Conservation (phyloP, 2,888 invertebrate genomes). For the Clusia tigrina region DNA sequence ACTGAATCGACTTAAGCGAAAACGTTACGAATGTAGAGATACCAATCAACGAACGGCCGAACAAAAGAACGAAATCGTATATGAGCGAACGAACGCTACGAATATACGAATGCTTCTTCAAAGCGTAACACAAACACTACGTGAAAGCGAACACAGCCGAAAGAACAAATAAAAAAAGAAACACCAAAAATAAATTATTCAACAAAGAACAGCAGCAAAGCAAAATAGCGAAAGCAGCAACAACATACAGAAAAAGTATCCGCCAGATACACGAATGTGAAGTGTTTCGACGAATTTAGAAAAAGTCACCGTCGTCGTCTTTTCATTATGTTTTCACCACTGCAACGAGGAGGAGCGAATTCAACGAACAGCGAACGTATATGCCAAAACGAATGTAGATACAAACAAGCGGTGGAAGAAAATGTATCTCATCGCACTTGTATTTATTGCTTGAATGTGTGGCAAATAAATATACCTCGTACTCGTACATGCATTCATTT, state of each 20-base stretch:
- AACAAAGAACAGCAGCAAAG: not conserved
- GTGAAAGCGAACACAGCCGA: not conserved
- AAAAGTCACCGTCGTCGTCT: constrained; percentile 3
- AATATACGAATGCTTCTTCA: not conserved
- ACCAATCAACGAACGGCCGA: not conserved
- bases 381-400: constrained; percentile 14
- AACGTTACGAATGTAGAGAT: not conserved
- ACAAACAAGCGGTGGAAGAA: constrained; percentile 3
- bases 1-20: constrained; percentile 9
- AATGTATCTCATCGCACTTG: not conserved
- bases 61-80: not conserved
- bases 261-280: constrained; percentile 15
- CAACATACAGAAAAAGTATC: not conserved
- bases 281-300: not conserved
- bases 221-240: not conserved
- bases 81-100: not conserved
- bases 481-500: not conserved
- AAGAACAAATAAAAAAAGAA: not conserved
- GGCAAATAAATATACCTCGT: not conserved
- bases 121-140: too few relatives aligned
- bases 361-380: constrained; percentile 11
- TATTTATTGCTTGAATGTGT: not conserved
- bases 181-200: not conserved
- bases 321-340: constrained; percentile 27
- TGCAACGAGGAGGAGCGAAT: constrained; percentile 21